Evolutionary conservation across 1,140 invertebrate genomes (phyloP), one percentile per base, ranked within the genome.

Genomic region (Drosophila grimshawi): DNA sequence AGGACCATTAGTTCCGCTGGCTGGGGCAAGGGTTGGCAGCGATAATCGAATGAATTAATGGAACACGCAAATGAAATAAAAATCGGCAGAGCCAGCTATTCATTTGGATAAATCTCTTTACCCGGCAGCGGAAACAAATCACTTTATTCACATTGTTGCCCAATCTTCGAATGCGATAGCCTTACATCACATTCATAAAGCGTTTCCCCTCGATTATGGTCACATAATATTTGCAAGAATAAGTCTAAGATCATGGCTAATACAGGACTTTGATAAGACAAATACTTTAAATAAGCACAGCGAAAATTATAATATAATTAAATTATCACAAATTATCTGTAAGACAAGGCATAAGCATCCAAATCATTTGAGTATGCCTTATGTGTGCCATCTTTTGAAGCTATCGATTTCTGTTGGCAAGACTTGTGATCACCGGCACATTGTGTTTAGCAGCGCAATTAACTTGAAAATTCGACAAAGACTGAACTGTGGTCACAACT

Each of bases 11-110:
- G 80, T 85, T 76, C 39, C 51, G 69, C 60, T 41, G 51, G 5
- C 48, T 10, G 8, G 46, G 41, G 35, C 43, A 56, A 61, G 68
- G 68, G 48, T 62, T 60, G 66, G 46, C 41, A 48, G 55, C 78
- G 78, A 82, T 82, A 82, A 82, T 82, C 80, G 80, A 82, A 82
- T 79, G 65, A 82, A 82, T 82, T 82, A 82, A 82, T 75, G 80
- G 61, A 70, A 79, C 73, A 77, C 71, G 71, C 80, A 81, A 72
- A 77, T 63, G 78, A 77, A 81, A 81, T 81, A 81, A 72, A 80
- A 65, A 76, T 83, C 73, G 52, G 11, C 71, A 57, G 43, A 41
- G 65, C 65, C 57, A 68, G 57, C 71, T 59, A 83, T 83, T 82
- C 80, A 55, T 64, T 78, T 64, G 78, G 57, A 82, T 79, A 76